These are phyloP conservation scores for Triops cancriformis DNA, from an alignment of 1,140 invertebrate genomes.

Conservation along the genomic window DNA sequence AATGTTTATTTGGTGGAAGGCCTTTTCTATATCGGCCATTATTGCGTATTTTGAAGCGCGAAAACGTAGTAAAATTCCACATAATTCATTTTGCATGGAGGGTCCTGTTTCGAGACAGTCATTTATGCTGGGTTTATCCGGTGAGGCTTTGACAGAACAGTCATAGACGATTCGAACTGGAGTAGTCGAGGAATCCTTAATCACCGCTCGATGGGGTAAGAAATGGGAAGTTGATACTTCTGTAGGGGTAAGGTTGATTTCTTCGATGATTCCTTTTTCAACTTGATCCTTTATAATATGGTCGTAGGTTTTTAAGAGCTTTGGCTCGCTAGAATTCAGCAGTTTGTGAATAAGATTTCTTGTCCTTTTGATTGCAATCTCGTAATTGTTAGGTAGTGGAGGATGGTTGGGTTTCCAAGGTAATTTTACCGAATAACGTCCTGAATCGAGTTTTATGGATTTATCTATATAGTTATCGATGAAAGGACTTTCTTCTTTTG, in stretches of 20 bases:
- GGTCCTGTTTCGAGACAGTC: constrained; percentile 23
- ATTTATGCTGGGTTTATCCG: too few species aligned
- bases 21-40: too few species aligned
- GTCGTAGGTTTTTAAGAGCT: constrained; percentile 17
- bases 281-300: constrained; percentile 22
- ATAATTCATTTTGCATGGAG: constrained; percentile 30
- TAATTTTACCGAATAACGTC: constrained; percentile 16
- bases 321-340: not conserved
- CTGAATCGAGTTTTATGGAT: not conserved
- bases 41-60: constrained; percentile 32
- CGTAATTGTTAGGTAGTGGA: constrained; percentile 18
- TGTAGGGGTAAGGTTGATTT: constrained; percentile 27
- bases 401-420: constrained; percentile 22
- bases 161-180: too few species aligned
- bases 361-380: constrained; percentile 1
- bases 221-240: too few species aligned
- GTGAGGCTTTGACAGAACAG: too few species aligned
- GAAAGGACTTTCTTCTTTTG: too few species aligned
- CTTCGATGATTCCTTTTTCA: constrained; percentile 20
- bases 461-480: too few species aligned
- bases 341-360: not conserved
- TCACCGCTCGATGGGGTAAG: too few species aligned
- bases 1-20: constrained; percentile 29
- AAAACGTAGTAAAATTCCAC: constrained; percentile 32
- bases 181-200: too few species aligned